These are phyloP conservation scores for Aphidius colemani DNA, from an alignment of 2,888 invertebrate genomes.

Conservation along the genomic window DNA sequence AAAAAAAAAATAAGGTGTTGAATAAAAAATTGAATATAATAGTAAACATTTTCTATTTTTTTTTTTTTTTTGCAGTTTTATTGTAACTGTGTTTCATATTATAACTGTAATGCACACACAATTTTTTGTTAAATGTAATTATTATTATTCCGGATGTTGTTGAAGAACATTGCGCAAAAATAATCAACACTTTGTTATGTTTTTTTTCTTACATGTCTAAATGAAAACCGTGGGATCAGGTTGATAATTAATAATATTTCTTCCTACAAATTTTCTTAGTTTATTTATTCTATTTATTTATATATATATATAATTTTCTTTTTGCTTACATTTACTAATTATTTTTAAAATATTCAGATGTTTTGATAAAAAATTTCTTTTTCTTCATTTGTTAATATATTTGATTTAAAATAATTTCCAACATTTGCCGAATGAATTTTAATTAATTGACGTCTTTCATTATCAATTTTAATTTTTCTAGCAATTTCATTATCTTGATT, in stretches of 20 bases:
- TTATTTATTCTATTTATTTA: not conserved
- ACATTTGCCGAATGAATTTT: slow-evolving; percentile 43
- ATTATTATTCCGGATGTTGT: not conserved
- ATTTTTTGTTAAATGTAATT: too few species aligned
- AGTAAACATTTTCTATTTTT: too few species aligned
- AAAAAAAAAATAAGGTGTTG: too few species aligned
- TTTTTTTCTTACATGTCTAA: not conserved
- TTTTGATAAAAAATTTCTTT: slow-evolving; percentile 35
- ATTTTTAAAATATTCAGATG: not conserved
- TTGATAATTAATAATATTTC: not conserved
- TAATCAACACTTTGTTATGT: not conserved
- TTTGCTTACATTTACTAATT: not conserved
- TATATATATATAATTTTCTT: not conserved
- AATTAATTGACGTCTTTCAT: slow-evolving; percentile 43
- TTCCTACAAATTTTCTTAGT: too few species aligned
- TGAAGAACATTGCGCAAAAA: not conserved
- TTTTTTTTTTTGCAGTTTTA: too few species aligned
- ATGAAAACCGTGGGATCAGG: slow-evolving; percentile 5
- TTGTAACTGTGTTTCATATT: too few species aligned
- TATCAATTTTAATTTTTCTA: slow-evolving; percentile 29
- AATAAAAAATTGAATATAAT: too few species aligned
- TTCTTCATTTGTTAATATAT: slow-evolving; percentile 36
- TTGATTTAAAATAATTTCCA: slow-evolving; percentile 29
- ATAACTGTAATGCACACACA: too few species aligned
- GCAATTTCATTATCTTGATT: slow-evolving; percentile 30